Base-by-base conservation (phyloP, 2,113 vertebrate species). In the Lasiurus borealis region DNA sequence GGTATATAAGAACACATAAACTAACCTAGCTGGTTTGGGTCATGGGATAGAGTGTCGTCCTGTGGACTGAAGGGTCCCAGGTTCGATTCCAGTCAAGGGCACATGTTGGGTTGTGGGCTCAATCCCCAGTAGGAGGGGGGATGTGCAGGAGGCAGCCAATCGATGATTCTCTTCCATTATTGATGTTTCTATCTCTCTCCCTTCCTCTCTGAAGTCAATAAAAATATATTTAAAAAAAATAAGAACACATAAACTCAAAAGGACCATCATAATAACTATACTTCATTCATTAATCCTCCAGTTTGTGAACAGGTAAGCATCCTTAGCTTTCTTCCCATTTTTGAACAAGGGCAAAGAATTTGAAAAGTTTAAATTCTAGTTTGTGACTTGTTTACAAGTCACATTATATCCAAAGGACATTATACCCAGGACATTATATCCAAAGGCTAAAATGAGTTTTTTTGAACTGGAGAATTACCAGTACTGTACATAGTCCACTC, bases 391-490 rank as follows among this genome's bases (percentile, higher is more conserved):
- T 94, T 90, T 77, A 50, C 19, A 86, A 88, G 72, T 72, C 78
- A 69, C 44, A 40, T 85, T 40, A 76, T 80, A 89, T 84, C 14
- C 46, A 46, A 90, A 81, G 54, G 83, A 59, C 23, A 59, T 59
- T 21, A 21, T 57, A 57, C 77, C 93, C 54, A 69, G 68, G 81
- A 68, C 34, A 46, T 81, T n/a, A 76, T 80, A 89, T 84, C 11
- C 52, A 46, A 90, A 85, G 48, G 83, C 29, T 68, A 83, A 90
- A 87, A 36, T 72, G 80, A 90, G 76, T 62, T 94, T 85, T 85
- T 46, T 46, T 73, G 27, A 76, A 75, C 46, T 40, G 18, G 18
- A 76, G 82, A 54, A 85, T 87, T 88, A 82, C 11, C 40, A 44
- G 34, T n/a, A 75, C 13, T 72, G 29, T 19, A 68, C 13, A 10